Evolutionary conservation across 2,113 vertebrate genomes (phyloP).

Genomic region (Leucoraja erinaceus): DNA sequence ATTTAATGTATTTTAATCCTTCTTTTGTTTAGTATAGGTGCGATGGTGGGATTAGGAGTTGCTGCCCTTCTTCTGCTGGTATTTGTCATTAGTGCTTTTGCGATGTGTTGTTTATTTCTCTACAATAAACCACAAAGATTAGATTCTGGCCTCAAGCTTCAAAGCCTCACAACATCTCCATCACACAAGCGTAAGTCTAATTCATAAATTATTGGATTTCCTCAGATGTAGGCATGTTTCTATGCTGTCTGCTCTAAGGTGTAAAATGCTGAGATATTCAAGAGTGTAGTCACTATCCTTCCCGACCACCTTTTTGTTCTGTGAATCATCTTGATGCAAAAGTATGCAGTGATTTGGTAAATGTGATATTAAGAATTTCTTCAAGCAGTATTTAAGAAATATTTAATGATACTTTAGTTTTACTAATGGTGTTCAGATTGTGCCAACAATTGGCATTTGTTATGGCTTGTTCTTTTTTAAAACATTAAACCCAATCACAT

Average conservation of each 20-base stretch:
- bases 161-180: conserved; percentile 45
- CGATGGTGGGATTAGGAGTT: conserved; percentile 53
- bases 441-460: not conserved
- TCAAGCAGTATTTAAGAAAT: not conserved
- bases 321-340: not conserved
- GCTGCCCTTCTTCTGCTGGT: conserved; percentile 55
- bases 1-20: not conserved
- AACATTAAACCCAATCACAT: not conserved
- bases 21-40: conserved; percentile 50
- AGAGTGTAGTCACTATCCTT: not conserved
- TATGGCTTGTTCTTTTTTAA: not conserved
- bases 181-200: conserved; percentile 48
- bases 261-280: not conserved
- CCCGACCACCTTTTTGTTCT: not conserved
- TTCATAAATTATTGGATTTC: not conserved
- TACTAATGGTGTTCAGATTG: not conserved
- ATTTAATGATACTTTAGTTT: not conserved
- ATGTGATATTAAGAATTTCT: not conserved
- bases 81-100: conserved; percentile 56
- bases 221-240: not conserved
- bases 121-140: conserved; percentile 54
- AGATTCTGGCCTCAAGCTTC: conserved; percentile 54
- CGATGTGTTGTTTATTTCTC: conserved; percentile 59
- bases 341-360: not conserved
- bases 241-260: not conserved